Evolutionary conservation across 37 sponge, comb jelly and placozoan genomes (phyloP).

Genomic region (Chondrilla cf. caribensis): DNA sequence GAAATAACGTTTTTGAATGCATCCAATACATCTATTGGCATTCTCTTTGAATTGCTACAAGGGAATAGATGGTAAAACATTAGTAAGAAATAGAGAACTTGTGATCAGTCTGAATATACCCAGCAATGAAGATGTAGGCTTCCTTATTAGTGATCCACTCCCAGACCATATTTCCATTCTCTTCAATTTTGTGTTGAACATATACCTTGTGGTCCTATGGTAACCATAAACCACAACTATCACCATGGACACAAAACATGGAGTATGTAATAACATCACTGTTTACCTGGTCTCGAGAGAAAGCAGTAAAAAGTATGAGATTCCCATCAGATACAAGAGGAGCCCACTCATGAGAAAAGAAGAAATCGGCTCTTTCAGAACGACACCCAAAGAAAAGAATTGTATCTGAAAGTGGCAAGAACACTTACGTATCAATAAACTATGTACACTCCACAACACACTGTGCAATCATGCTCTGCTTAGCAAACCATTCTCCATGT

Average conservation of each 20-base stretch:
- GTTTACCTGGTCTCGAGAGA: constrained; percentile 90
- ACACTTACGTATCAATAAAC: too few relatives aligned
- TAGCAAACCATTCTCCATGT: too few relatives aligned
- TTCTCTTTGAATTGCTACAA: constrained; percentile 81
- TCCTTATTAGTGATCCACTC: constrained; percentile 41
- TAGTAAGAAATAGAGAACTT: neutral
- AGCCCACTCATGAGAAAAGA: constrained; percentile 83
- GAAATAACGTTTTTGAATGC: constrained; percentile 49
- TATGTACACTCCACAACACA: too few relatives aligned
- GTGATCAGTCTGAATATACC: constrained; percentile 31
- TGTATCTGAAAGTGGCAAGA: constrained; percentile 32
- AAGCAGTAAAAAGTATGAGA: constrained; percentile 78
- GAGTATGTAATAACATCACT: too few relatives aligned
- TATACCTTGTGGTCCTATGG: constrained; percentile 76
- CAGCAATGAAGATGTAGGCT: constrained; percentile 87
- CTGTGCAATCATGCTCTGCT: neutral
- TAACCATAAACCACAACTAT: too few relatives aligned
- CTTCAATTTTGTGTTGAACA: constrained; percentile 87
- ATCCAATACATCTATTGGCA: constrained; percentile 84
- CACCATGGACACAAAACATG: too few relatives aligned
- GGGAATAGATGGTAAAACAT: neutral
- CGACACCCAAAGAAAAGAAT: constrained; percentile 97
- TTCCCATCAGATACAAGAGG: constrained; percentile 20
- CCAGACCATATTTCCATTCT: constrained; percentile 70
- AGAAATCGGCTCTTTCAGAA: constrained; percentile 70